Evolutionary conservation across 1,140 invertebrate species (phyloP), one percentile per base, ranked within the genome.

Genomic region (Nixonia krombeini): DNA sequence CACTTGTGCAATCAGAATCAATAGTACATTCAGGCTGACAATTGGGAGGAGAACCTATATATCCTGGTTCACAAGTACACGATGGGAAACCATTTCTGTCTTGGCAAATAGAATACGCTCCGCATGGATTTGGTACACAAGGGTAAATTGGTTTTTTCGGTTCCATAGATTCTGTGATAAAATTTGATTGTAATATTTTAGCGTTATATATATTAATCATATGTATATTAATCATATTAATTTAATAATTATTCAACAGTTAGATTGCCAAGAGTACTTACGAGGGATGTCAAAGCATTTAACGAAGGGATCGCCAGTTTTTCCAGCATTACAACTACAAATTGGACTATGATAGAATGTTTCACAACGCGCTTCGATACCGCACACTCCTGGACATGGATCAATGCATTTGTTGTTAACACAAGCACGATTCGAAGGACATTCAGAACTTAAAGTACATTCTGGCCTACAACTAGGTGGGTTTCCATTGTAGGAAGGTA

Each of bases 11-110:
- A 75, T 94, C 92, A n/a, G 88, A 86, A 74, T 93, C 90, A 1
- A 90, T 87, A 8, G 87, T 83, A 80, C 91, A 93, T 79, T 93
- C 91, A 9, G 91, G 91, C 4, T 89, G 86, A 74, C 92, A 93
- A 70, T 89, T 88, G 18, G 91, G 91, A 13, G 91, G 90, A 12
- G 84, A 83, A 33, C 92, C 92, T 35, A 90, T 87, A 68, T 88
- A 89, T 31, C 80, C 84, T 9, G 78, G 74, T 9, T 85, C 72
- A 63, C 90, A 91, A 10, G 86, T 84, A 61, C 89, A 91, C 1
- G 85, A 85, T 10, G 87, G 77, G 29, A 76, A 76, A 16, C 85
- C 84, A 37, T 84, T 81, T 25, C 83, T 78, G 16, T 86, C 82
- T 80, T 84, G 79, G 67, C 90, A 91, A 28, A 86, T 74, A 1